A percentile compares a stretch with the other conserved stretches of the same genome.
Evolutionary conservation across 2,113 vertebrate species (phyloP).

Genomic region (Gymnorhina tibicen): DNA sequence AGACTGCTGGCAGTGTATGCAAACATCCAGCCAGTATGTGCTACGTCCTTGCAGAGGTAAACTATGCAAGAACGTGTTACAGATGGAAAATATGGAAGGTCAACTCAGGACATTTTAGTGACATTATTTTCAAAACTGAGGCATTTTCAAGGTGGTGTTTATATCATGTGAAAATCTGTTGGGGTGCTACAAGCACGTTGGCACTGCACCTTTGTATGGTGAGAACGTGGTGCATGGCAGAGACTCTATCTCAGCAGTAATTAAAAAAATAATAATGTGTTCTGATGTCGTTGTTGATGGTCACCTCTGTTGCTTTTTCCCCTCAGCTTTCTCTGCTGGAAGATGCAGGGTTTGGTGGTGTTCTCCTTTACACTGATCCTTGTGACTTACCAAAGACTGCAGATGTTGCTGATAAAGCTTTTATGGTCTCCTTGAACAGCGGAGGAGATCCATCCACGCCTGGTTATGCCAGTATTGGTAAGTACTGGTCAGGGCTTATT

Average conservation of each 20-base stretch:
- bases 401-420: slow-evolving; percentile 71
- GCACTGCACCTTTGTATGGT: neutral
- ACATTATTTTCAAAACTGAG: neutral
- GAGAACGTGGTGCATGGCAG: neutral
- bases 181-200: neutral
- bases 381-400: slow-evolving; percentile 80
- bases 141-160: neutral
- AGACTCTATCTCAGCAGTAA: neutral
- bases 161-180: neutral
- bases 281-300: neutral
- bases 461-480: slow-evolving; percentile 78
- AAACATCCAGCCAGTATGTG: neutral
- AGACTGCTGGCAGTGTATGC: neutral
- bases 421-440: slow-evolving; percentile 86
- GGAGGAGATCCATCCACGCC: slow-evolving; percentile 85
- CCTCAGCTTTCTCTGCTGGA: slow-evolving; percentile 85
- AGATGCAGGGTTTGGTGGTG: slow-evolving; percentile 85
- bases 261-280: neutral
- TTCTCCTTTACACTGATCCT: slow-evolving; percentile 86
- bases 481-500: slow-evolving; percentile 36
- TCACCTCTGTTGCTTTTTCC: neutral
- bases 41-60: neutral
- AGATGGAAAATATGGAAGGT: neutral
- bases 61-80: neutral
- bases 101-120: neutral